These are phyloP conservation scores for Shinisaurus crocodilurus DNA, from an alignment of 2,113 vertebrate species.

Conservation along the genomic window DNA sequence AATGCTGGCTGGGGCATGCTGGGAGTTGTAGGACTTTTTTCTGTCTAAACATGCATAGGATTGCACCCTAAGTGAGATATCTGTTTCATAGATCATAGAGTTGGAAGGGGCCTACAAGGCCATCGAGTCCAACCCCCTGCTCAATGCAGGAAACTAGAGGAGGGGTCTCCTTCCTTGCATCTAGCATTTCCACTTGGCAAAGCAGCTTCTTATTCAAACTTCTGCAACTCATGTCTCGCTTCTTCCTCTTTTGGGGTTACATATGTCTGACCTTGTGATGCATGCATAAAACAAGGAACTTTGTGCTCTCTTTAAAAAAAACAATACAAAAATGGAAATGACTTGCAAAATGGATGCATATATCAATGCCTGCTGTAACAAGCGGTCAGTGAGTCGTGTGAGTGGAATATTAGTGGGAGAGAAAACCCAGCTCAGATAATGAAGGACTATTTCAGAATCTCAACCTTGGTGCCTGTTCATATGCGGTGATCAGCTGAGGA, in stretches of 20 bases:
- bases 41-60: too few species aligned
- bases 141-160: too few species aligned
- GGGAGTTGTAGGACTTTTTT: too few species aligned
- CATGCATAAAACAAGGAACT: background rate
- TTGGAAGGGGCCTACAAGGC: too few species aligned
- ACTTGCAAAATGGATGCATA: background rate
- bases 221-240: background rate
- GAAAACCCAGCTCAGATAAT: background rate
- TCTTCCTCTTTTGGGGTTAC: background rate
- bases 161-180: too few species aligned
- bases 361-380: background rate
- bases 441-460: background rate
- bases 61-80: too few species aligned
- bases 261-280: background rate
- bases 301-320: background rate
- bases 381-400: background rate
- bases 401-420: background rate
- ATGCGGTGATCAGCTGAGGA: too few species aligned
- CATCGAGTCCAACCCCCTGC: too few species aligned
- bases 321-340: background rate
- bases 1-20: too few species aligned
- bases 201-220: background rate
- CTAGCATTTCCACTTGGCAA: background rate
- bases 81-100: too few species aligned
- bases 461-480: background rate